Conservation (phyloP, 2,888 invertebrate genomes). For the Leucophenga maculata region DNA sequence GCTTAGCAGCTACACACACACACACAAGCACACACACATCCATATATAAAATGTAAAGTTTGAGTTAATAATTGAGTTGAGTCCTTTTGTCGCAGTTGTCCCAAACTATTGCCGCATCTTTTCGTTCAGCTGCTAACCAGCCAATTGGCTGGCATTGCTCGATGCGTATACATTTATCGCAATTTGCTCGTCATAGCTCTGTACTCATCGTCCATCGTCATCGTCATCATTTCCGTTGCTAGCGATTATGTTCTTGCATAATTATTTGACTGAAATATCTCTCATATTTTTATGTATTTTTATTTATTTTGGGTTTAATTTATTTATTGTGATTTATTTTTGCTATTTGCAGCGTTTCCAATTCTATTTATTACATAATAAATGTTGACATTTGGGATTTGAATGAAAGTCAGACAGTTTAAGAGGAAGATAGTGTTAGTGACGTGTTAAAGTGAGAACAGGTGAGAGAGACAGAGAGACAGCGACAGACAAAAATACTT, state of each 20-base stretch:
- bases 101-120: constrained; percentile 5
- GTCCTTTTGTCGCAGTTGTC: not conserved
- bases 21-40: not conserved
- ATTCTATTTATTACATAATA: not conserved
- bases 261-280: constrained; percentile 24
- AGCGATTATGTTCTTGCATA: constrained; percentile 38
- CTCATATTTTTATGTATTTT: not conserved
- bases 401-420: too few species aligned
- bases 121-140: constrained; percentile 46
- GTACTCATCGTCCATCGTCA: not conserved
- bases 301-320: not conserved
- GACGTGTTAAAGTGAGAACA: too few species aligned
- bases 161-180: constrained; percentile 38
- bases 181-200: not conserved
- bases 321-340: constrained; percentile 11
- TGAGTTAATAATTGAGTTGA: not conserved
- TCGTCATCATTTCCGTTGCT: not conserved
- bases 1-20: not conserved
- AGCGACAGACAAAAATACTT: too few species aligned
- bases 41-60: not conserved
- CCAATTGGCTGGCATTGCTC: constrained; percentile 48
- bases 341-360: not conserved
- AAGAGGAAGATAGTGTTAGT: too few species aligned
- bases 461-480: not conserved
- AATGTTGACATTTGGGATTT: not conserved